Evolutionary conservation across 2,113 vertebrate genomes (phyloP).

Genomic region (Oryzias curvinotus): DNA sequence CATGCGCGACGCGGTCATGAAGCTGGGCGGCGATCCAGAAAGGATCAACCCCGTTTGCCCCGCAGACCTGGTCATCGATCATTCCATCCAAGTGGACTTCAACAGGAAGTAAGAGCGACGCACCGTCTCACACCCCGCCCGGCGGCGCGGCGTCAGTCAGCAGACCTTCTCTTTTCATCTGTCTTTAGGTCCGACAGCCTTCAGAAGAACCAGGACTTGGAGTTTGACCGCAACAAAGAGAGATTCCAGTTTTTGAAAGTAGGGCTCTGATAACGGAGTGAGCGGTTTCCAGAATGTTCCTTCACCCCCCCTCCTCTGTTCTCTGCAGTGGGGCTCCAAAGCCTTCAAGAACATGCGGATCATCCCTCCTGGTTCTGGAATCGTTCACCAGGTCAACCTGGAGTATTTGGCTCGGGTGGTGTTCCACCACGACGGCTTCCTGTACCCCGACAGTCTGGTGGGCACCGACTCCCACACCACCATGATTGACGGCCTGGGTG

Average conservation of each 20-base stretch:
- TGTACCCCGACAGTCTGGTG: slow-evolving; percentile 95
- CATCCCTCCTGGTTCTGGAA: slow-evolving; percentile 96
- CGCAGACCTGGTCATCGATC: slow-evolving; percentile 96
- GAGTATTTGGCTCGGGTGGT: slow-evolving; percentile 95
- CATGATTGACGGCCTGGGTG: slow-evolving; percentile 95
- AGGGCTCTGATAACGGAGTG: neutral
- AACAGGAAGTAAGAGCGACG: slow-evolving; percentile 85
- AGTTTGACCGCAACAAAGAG: slow-evolving; percentile 97
- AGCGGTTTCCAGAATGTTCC: neutral
- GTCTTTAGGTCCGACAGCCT: slow-evolving; percentile 87
- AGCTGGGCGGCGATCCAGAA: slow-evolving; percentile 89
- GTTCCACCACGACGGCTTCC: slow-evolving; percentile 86
- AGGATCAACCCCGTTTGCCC: slow-evolving; percentile 96
- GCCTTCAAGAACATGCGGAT: slow-evolving; percentile 96
- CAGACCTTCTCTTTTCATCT: neutral
- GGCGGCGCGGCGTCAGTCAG: neutral
- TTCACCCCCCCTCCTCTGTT: slow-evolving; percentile 6
- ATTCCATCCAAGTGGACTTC: slow-evolving; percentile 98
- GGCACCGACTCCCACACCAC: slow-evolving; percentile 98
- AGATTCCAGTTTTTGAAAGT: slow-evolving; percentile 99
- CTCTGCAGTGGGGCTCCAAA: slow-evolving; percentile 91
- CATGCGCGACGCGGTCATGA: slow-evolving; percentile 94
- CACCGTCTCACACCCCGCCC: neutral
- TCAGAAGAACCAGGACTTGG: slow-evolving; percentile 95
- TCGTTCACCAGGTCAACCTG: slow-evolving; percentile 97